phyloP scores from a whole-genome alignment of 2,113 vertebrate genomes.

The Microcebus lehilahytsara region DNA sequence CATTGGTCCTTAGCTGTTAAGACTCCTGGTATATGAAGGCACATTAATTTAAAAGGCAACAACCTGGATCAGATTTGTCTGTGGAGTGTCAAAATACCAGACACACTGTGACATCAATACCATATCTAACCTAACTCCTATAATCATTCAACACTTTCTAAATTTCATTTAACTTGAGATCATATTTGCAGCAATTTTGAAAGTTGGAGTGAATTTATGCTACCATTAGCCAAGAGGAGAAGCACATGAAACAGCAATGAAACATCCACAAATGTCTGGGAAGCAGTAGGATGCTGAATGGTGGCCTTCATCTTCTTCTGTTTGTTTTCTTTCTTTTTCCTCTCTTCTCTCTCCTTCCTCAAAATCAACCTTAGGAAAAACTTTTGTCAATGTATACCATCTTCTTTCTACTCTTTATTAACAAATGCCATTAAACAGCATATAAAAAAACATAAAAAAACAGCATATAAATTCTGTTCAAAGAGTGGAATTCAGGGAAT shows the following conservation, averaged over 20 bases:
- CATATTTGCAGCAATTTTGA: background rate
- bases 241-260: background rate
- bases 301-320: background rate
- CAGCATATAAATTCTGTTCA: background rate
- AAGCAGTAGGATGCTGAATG: background rate
- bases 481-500: background rate
- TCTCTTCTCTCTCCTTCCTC: background rate
- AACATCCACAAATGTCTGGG: background rate
- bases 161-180: background rate
- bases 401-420: background rate
- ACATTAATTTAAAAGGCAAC: background rate
- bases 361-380: conserved; percentile 38
- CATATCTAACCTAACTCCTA: background rate
- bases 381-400: background rate
- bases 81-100: background rate
- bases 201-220: background rate
- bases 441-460: too few species aligned
- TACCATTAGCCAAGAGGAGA: background rate
- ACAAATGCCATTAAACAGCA: background rate
- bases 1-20: background rate
- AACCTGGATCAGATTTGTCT: background rate
- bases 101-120: background rate
- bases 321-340: background rate
- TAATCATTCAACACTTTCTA: background rate
- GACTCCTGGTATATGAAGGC: background rate